Evolutionary conservation across 2,113 vertebrate species (phyloP).

Genomic region (Sinocyclocheilus rhinocerous): DNA sequence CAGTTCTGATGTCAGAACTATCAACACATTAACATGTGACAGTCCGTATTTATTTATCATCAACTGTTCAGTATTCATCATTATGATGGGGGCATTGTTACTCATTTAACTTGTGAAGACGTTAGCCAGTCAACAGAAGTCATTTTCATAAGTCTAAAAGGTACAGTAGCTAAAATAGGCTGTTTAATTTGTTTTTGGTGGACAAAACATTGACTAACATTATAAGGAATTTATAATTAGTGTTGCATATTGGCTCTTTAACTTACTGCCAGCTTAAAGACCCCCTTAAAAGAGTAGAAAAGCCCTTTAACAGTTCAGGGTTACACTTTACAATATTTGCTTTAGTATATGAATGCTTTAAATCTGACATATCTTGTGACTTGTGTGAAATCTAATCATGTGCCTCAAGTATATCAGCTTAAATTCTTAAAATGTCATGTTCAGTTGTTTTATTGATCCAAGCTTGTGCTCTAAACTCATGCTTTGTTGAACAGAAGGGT

Average conservation of each 20-base stretch:
- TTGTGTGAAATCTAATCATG: background rate
- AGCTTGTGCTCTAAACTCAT: background rate
- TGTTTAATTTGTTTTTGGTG: background rate
- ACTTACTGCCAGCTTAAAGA: background rate
- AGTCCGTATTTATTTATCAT: background rate
- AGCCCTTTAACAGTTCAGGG: background rate
- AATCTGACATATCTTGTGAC: background rate
- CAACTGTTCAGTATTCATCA: background rate
- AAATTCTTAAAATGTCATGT: background rate
- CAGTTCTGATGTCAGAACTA: background rate
- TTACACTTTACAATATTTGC: background rate
- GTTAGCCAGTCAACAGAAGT: background rate
- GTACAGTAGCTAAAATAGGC: background rate
- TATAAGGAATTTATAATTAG: background rate
- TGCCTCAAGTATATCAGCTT: background rate
- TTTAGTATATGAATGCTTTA: background rate
- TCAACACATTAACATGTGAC: background rate
- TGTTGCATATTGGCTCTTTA: background rate
- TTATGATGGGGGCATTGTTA: background rate
- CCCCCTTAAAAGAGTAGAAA: background rate
- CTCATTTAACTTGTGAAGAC: conserved; percentile 8
- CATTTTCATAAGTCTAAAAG: background rate
- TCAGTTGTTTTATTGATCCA: background rate
- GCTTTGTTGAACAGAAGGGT: background rate
- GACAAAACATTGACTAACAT: background rate